Conservation (phyloP, 2,113 vertebrate genomes). For the Neopipo cinnamomea region DNA sequence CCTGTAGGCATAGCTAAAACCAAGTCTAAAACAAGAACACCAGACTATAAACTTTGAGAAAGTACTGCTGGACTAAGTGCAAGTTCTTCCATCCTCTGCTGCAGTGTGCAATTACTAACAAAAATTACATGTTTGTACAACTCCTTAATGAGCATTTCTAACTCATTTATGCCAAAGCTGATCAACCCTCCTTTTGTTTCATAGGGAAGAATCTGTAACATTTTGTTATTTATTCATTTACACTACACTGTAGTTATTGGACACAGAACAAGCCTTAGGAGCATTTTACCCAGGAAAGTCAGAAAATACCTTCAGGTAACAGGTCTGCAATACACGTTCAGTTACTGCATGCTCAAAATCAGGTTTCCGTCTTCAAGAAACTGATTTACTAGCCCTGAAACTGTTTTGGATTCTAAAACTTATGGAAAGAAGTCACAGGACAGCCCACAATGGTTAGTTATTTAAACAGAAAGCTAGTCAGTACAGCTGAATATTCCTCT, state of each 20-base stretch:
- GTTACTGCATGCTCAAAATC: neutral
- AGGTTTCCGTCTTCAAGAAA: neutral
- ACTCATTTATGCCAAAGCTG: neutral
- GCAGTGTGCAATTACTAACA: neutral
- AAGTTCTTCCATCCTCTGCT: neutral
- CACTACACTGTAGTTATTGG: neutral
- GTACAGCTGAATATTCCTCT: neutral
- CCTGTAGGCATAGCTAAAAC: neutral
- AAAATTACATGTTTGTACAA: neutral
- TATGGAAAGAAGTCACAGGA: neutral
- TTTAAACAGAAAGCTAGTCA: neutral
- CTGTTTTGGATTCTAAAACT: neutral
- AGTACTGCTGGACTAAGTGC: neutral
- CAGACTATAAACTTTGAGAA: fast-evolving
- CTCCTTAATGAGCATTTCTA: neutral
- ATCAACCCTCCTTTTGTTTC: neutral
- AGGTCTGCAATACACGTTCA: neutral
- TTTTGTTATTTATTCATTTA: neutral
- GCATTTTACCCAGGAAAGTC: neutral
- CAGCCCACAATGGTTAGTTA: neutral
- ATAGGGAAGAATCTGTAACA: neutral
- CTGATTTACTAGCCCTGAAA: neutral
- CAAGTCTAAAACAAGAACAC: neutral
- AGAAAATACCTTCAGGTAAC: neutral
- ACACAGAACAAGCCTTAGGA: neutral